A percentile compares a stretch with the other conserved stretches of the same genome.
These are phyloP conservation scores for Steatornis caripensis DNA, from an alignment of 2,113 vertebrate genomes.

Conservation along the genomic window DNA sequence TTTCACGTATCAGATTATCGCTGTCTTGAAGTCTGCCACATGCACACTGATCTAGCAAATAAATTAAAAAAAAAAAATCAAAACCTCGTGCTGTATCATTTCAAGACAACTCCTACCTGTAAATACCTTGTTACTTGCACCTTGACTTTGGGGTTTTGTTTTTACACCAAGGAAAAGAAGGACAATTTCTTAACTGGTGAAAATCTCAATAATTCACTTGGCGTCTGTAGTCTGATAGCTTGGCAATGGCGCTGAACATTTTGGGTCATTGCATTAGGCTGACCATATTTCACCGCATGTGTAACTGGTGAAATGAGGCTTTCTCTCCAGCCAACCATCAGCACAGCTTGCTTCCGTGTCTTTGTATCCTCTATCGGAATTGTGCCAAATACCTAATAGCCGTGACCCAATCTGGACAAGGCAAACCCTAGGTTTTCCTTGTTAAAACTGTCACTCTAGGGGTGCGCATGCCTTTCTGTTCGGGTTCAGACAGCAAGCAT, in stretches of 20 bases:
- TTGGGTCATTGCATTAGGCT: not conserved
- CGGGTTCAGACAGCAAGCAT: accelerated
- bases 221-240: not conserved
- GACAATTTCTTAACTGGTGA: not conserved
- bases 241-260: not conserved
- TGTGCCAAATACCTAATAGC: not conserved
- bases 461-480: accelerated
- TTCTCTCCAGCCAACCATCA: not conserved
- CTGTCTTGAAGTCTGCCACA: conserved; percentile 61
- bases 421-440: not conserved
- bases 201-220: not conserved
- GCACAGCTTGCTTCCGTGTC: not conserved
- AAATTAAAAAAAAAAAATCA: not conserved
- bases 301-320: not conserved
- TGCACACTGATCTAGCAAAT: conserved; percentile 63
- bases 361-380: not conserved
- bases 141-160: not conserved
- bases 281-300: not conserved
- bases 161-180: not conserved
- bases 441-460: not conserved
- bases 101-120: not conserved
- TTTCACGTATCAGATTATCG: not conserved
- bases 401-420: not conserved
- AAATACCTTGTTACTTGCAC: not conserved
- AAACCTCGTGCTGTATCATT: not conserved